A percentile compares a stretch with the other conserved stretches of the same genome.
Conservation (phyloP, 2,888 invertebrate genomes). For the Argyra leucocephala region DNA sequence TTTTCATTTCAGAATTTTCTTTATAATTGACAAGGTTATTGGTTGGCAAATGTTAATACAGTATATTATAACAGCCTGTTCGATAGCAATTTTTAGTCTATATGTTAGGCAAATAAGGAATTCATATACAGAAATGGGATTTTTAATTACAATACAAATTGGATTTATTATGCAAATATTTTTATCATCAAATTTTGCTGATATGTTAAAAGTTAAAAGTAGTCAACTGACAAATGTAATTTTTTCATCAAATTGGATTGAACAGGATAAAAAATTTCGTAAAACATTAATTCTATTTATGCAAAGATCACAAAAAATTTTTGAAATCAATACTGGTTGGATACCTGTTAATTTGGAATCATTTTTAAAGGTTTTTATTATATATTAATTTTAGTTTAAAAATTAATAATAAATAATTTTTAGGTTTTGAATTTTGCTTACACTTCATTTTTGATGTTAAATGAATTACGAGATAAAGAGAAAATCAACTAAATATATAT, state of each 20-base stretch:
- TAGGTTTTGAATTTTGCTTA: conserved; percentile 11
- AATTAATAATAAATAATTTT: too few relatives aligned
- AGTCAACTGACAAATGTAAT: conserved; percentile 26
- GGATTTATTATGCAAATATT: conserved; percentile 10
- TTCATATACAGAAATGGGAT: neutral
- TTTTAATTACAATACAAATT: neutral
- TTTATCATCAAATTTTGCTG: conserved; percentile 25
- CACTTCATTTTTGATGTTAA: neutral
- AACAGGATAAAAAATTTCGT: conserved; percentile 26
- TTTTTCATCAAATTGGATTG: conserved; percentile 29
- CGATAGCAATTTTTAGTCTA: neutral
- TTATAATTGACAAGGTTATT: neutral
- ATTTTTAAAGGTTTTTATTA: conserved; percentile 24
- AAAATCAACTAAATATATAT: too few relatives aligned
- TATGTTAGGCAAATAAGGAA: neutral
- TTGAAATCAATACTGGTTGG: conserved; percentile 26
- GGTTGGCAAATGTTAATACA: neutral
- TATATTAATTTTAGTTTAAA: too few relatives aligned
- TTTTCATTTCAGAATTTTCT: neutral
- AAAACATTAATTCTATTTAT: conserved; percentile 29
- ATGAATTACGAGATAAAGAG: neutral
- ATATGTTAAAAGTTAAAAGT: conserved; percentile 24
- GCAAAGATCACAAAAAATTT: conserved; percentile 28
- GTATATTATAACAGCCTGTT: neutral
- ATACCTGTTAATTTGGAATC: conserved; percentile 28